Evolutionary conservation across 2,888 invertebrate species (phyloP), one percentile per base, ranked within the genome.

Genomic region (Chorisops tibialis): DNA sequence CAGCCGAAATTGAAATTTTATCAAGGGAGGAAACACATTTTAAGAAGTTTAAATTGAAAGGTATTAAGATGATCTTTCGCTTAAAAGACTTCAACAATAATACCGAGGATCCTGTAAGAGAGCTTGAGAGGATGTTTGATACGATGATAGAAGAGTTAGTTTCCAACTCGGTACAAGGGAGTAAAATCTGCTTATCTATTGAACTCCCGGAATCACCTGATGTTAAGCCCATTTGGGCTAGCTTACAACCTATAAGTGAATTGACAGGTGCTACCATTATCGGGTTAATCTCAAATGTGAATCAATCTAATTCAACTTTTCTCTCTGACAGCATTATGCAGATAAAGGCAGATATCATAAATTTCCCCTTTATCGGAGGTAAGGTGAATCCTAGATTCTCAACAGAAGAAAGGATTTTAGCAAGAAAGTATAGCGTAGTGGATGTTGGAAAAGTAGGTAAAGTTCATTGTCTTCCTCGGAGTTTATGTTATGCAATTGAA

Each of bases 171-270:
- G 19, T 61, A 19, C 35, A 59, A 35, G 59, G 59, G 4, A 59
- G 59, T 6, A 37, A 48, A 59, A 59, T 59, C n/a, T 24, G 59
- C 37, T 59, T 59, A 19, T 59, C 59, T 4, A 47, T 59, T 43
- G 41, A 41, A 18, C 56, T 56, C n/a, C 43, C 56, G 30, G 18
- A 43, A 39, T 41, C 24, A 1, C 43, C 41, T 9, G 22, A 56
- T 14, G 45, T 43, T 24, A 54, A 54, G 39, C 56, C 12, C 21
- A 56, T 59, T 19, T 59, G 48, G 48, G 45, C 59, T 48, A 47
- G 59, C 47, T 11, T 48, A 18, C 47, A 19, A 48, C 35, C 59
- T 48, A n/a, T 59, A 39, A 47, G 18, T 19, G 12, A 59, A 18
- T 35, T 47, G 48, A 47, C 41, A 12, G 59, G 59, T 18, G 59